phyloP scores from a whole-genome alignment of 2,113 vertebrate genomes.

The Progne subis region DNA sequence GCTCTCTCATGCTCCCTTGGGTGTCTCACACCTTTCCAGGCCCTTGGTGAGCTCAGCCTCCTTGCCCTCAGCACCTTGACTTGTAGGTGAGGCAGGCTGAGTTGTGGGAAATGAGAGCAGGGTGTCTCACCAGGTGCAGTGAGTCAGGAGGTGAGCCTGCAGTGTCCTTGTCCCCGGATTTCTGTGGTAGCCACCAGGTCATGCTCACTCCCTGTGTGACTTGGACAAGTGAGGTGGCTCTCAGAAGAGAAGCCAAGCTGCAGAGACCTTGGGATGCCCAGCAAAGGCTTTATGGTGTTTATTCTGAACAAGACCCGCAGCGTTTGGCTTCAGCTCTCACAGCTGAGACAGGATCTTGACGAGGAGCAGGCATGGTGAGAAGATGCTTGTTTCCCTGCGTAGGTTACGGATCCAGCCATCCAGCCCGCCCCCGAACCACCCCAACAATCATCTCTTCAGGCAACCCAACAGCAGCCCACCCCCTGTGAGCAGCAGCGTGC shows the following conservation, averaged over 20 bases:
- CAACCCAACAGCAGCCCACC: conserved; percentile 92
- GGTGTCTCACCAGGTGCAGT: neutral
- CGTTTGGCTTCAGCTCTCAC: neutral
- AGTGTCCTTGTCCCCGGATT: neutral
- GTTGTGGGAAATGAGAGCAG: rapidly evolving
- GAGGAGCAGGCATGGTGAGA: neutral
- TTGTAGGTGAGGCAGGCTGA: neutral
- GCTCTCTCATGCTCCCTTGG: neutral
- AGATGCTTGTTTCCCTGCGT: conserved; percentile 40
- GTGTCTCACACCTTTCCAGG: neutral
- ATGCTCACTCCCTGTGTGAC: rapidly evolving
- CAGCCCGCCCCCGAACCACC: conserved; percentile 94
- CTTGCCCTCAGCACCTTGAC: neutral
- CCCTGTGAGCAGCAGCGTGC: conserved; percentile 84
- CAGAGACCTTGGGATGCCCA: neutral
- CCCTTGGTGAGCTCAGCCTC: neutral
- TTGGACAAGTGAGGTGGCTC: neutral
- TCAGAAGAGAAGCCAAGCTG: neutral
- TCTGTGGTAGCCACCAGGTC: neutral
- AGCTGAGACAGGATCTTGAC: neutral
- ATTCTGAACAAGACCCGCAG: neutral
- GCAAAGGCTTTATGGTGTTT: neutral
- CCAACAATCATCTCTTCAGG: conserved; percentile 97
- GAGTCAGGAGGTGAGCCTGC: neutral
- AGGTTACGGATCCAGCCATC: conserved; percentile 98